Evolutionary conservation across 2,888 invertebrate genomes (phyloP).

Genomic region (Hemicrepidius hirtus): DNA sequence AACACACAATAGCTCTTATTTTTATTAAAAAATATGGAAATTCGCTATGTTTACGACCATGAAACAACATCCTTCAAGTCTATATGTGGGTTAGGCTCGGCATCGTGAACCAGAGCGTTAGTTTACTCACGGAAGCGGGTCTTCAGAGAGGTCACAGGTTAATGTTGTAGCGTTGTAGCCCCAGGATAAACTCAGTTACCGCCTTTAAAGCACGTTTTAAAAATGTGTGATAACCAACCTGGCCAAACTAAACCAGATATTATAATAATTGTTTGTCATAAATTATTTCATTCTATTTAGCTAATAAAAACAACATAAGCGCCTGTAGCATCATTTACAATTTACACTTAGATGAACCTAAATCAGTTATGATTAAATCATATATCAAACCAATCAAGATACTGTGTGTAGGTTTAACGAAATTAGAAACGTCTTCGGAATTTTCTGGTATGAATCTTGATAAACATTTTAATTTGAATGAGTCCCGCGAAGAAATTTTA

Average conservation of each 20-base stretch:
- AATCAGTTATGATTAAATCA: conserved; percentile 13
- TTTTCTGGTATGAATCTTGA: too few relatives aligned
- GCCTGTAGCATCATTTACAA: conserved; percentile 3
- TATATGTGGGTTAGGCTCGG: conserved; percentile 47
- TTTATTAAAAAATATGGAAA: conserved; percentile 32
- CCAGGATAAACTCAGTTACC: conserved; percentile 47
- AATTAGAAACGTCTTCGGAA: not conserved
- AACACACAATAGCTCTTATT: conserved; percentile 8
- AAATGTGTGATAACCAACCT: conserved; percentile 21
- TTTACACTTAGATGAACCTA: conserved; percentile 14
- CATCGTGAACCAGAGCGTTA: conserved; percentile 49
- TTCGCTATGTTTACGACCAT: conserved; percentile 25
- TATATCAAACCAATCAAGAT: not conserved
- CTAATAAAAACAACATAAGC: conserved; percentile 11
- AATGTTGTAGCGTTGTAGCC: conserved; percentile 41
- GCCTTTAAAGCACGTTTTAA: conserved; percentile 38
- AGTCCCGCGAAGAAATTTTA: too few relatives aligned
- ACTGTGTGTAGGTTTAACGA: not conserved
- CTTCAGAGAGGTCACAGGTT: conserved; percentile 48
- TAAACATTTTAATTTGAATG: too few relatives aligned
- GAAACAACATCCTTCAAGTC: conserved; percentile 27
- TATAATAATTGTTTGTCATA: conserved; percentile 27
- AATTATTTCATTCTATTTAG: conserved; percentile 14
- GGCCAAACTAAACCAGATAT: conserved; percentile 32
- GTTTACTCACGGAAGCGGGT: conserved; percentile 53